These are phyloP conservation scores for Harpagifer antarcticus DNA, from an alignment of 2,797 vertebrate genomes.

Conservation along the genomic window DNA sequence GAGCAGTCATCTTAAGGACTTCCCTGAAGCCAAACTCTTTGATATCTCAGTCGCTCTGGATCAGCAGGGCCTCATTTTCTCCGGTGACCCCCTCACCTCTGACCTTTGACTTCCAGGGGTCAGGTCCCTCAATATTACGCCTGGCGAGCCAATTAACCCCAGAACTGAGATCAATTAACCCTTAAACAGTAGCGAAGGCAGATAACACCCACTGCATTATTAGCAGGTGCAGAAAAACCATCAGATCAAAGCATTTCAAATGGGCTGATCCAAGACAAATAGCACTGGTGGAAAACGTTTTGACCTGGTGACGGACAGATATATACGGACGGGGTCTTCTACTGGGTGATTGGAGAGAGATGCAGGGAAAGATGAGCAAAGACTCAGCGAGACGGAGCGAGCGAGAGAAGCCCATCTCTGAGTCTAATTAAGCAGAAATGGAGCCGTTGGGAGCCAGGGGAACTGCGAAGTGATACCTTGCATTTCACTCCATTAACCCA, in stretches of 20 bases:
- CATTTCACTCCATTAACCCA: constrained; percentile 71
- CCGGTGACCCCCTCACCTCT: constrained; percentile 34
- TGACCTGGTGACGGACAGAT: constrained; percentile 20
- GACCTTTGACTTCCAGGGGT: constrained; percentile 37
- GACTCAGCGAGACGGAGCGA: constrained; percentile 22
- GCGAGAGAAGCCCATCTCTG: constrained; percentile 42
- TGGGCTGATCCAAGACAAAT: constrained; percentile 24
- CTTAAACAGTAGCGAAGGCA: constrained; percentile 19
- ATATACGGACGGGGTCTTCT: background rate
- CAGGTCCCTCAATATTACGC: constrained; percentile 22
- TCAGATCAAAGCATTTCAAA: constrained; percentile 26
- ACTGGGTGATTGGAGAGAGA: constrained; percentile 4
- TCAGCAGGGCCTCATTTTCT: constrained; percentile 19
- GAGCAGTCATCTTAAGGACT: constrained; percentile 14
- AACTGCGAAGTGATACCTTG: constrained; percentile 38
- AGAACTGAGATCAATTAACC: constrained; percentile 63
- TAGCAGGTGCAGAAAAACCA: constrained; percentile 34
- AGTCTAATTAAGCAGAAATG: constrained; percentile 67
- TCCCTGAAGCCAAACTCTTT: constrained; percentile 36
- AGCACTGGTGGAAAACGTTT: constrained; percentile 11
- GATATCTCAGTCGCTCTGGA: constrained; percentile 45
- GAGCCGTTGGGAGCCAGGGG: constrained; percentile 49
- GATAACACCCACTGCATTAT: constrained; percentile 41
- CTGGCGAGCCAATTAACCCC: constrained; percentile 68
- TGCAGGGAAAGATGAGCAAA: background rate